Base-by-base conservation (phyloP, 2,113 vertebrate species). In the Penelope pileata region DNA sequence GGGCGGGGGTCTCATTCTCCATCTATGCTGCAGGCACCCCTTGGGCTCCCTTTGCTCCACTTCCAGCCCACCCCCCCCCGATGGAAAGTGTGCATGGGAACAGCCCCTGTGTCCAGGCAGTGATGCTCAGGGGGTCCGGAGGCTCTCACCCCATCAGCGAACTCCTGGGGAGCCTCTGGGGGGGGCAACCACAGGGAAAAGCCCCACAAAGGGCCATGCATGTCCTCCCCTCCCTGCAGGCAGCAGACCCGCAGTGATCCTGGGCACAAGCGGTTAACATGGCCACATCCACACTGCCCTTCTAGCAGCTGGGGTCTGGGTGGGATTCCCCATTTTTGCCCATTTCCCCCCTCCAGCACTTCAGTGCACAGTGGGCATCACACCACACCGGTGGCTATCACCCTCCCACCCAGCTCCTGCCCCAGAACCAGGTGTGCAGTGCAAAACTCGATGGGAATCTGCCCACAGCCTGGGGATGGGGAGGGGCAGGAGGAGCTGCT, bases 181-280 rank as follows among this genome's bases (percentile, higher is more conserved):
- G 26, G 26, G 60, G 60, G 24, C n/a, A n/a, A 30, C 51, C 51
- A 26, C 26, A 29, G 27, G 51, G 51, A 53, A 51, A 70, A 51
- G 47, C 47, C 47, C 16, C 26, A 40, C 36, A 16, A 17, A 29
- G 36, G 26, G 60, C 36, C 60, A 7, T 24, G 24, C 36, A 4
- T n/a, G 18, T n/a, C 60, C 60, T 17, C 34, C 34, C 34, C n/a
- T 9, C 14, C n/a, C 36, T 16, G 50, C 50, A 14, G 48, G 48
- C 18, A 26, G 27, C 51, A 29, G 51, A 26, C 51, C 51, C 16
- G 4, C 27, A 16, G 26, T 53, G 51, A 16, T 16, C 51, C 51
- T n/a, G 36, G 68, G 10, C 47, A 22, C 43, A 40, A 7, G 0
- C 3, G 18, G 29, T 24, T n/a, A 4, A 38, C 2, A 1, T 1